These are phyloP conservation scores for Ophioninae sp. DNA, from an alignment of 2,888 invertebrate species.

Conservation along the genomic window DNA sequence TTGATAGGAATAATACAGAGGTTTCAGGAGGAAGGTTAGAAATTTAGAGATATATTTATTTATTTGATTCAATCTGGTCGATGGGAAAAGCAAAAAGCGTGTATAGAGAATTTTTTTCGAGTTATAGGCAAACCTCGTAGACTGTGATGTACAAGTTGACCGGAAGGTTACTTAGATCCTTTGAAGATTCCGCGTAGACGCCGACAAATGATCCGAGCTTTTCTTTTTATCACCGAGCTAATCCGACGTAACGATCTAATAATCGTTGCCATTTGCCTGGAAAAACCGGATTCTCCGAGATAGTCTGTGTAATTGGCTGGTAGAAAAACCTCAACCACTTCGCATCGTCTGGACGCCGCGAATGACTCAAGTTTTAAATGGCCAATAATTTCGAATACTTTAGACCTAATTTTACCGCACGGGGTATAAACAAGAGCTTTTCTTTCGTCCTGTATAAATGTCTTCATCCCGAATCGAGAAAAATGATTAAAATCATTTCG, in stretches of 20 bases:
- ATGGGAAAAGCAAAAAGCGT: background rate
- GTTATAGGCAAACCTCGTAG: background rate
- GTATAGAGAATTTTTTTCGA: background rate
- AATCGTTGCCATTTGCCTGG: conserved; percentile 44
- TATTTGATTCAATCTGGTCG: too few species aligned
- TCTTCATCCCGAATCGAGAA: conserved; percentile 27
- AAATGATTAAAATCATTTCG: background rate
- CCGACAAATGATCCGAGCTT: conserved; percentile 44
- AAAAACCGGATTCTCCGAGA: conserved; percentile 58
- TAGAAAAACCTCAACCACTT: conserved; percentile 42
- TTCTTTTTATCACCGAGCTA: conserved; percentile 35
- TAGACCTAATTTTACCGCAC: conserved; percentile 27
- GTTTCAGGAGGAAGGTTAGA: too few species aligned
- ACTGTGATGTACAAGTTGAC: conserved; percentile 7
- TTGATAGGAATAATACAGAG: too few species aligned
- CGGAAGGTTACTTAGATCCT: conserved; percentile 25
- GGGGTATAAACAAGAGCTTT: conserved; percentile 13
- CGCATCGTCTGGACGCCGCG: conserved; percentile 20
- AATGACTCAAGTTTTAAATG: conserved; percentile 27
- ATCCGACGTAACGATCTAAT: conserved; percentile 49
- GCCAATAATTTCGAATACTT: conserved; percentile 27
- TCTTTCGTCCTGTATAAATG: conserved; percentile 20
- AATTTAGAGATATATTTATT: too few species aligned
- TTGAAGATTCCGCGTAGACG: conserved; percentile 50
- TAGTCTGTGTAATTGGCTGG: conserved; percentile 27